Evolutionary conservation across 2,797 vertebrate species (phyloP).

Genomic region (Gymnoscopelus braueri): DNA sequence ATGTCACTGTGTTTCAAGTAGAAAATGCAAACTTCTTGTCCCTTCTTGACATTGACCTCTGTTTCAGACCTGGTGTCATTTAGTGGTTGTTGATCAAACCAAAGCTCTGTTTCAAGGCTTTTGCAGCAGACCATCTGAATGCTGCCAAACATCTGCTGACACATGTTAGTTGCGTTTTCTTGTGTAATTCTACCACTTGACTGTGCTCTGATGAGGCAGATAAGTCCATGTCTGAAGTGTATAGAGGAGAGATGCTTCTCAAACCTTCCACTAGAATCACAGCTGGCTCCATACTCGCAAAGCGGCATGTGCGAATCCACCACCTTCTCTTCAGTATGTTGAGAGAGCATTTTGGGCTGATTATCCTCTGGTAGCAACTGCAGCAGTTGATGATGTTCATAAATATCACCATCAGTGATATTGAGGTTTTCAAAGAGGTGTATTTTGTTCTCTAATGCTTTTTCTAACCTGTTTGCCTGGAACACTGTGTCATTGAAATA

Average conservation of each 20-base stretch:
- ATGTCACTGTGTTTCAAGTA: constrained; percentile 76
- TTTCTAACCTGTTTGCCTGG: constrained; percentile 51
- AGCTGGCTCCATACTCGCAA: constrained; percentile 69
- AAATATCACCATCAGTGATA: constrained; percentile 32
- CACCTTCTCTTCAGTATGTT: constrained; percentile 72
- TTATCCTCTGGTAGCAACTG: constrained; percentile 69
- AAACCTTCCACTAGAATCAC: constrained; percentile 75
- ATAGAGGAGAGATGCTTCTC: constrained; percentile 72
- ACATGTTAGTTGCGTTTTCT: constrained; percentile 56
- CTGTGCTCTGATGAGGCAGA: constrained; percentile 80
- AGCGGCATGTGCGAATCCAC: constrained; percentile 47
- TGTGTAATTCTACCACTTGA: constrained; percentile 42
- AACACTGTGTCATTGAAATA: constrained; percentile 81
- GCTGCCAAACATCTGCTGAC: constrained; percentile 70
- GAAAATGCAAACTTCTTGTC: constrained; percentile 59
- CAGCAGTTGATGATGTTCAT: constrained; percentile 66
- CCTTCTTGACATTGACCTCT: constrained; percentile 60
- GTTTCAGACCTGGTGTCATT: constrained; percentile 62
- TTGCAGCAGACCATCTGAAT: constrained; percentile 84
- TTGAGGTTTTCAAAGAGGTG: constrained; percentile 75
- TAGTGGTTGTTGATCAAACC: constrained; percentile 64
- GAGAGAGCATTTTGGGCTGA: constrained; percentile 73
- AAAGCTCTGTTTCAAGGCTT: constrained; percentile 71
- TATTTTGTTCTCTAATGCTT: constrained; percentile 59
- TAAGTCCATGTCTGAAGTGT: constrained; percentile 77